These are phyloP conservation scores for Ammospiza nelsoni DNA, from an alignment of 2,113 vertebrate genomes.

Conservation along the genomic window DNA sequence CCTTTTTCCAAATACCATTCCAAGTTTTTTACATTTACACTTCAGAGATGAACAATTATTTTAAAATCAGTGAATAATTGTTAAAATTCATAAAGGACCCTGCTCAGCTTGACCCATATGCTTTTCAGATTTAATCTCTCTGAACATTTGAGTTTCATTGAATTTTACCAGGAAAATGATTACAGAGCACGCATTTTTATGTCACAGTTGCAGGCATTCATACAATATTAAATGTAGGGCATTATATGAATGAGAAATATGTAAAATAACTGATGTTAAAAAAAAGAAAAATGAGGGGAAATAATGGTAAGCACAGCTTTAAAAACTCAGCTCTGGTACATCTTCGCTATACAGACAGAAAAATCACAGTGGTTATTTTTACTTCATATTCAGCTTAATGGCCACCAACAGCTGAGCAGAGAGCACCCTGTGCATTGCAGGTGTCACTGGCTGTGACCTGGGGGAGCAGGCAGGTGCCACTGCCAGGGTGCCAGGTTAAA, in stretches of 20 bases:
- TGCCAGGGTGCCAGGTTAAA: not conserved
- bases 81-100: constrained; percentile 17
- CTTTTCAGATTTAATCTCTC: constrained; percentile 7
- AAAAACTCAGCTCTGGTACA: not conserved
- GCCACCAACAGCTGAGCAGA: not conserved
- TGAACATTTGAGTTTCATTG: not conserved
- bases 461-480: not conserved
- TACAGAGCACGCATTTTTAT: constrained; percentile 12
- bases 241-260: not conserved
- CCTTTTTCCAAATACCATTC: not conserved
- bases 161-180: constrained; percentile 6
- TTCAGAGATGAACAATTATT: constrained; percentile 21
- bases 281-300: not conserved
- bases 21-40: not conserved
- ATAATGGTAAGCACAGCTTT: not conserved
- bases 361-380: not conserved
- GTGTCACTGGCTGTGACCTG: not conserved
- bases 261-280: not conserved
- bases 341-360: not conserved
- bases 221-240: not conserved
- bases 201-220: not conserved
- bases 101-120: not conserved
- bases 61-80: constrained; percentile 36
- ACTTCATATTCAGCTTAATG: not conserved
- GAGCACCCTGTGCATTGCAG: not conserved